A percentile compares a stretch with the other conserved stretches of the same genome.
Conservation (phyloP, 2,797 vertebrate genomes). For the Chloroceryle amazona region DNA sequence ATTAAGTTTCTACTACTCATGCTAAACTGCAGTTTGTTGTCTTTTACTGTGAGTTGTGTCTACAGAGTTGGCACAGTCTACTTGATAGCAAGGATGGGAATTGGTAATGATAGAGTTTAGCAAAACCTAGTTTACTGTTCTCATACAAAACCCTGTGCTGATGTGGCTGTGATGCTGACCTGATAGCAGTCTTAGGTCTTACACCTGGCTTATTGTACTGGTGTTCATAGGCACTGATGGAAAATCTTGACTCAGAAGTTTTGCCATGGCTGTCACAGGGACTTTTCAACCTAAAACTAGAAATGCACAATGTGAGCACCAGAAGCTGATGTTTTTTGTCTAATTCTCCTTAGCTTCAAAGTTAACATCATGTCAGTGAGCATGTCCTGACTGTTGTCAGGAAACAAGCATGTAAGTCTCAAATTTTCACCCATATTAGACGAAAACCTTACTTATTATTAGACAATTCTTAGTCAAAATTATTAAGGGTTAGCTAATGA, state of each 20-base stretch:
- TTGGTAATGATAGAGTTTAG: background rate
- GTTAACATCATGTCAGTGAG: background rate
- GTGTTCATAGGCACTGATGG: background rate
- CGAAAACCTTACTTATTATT: background rate
- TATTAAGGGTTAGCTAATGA: background rate
- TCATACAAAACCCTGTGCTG: background rate
- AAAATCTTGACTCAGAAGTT: background rate
- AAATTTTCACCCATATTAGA: background rate
- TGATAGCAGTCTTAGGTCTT: background rate
- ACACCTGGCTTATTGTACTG: background rate
- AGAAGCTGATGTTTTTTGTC: background rate
- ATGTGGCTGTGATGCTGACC: background rate
- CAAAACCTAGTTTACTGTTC: background rate
- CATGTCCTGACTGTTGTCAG: background rate
- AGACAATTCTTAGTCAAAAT: background rate
- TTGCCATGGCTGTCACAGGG: background rate
- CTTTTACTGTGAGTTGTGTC: background rate
- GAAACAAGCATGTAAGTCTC: background rate
- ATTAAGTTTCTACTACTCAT: background rate
- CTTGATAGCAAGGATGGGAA: background rate
- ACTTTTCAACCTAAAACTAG: background rate
- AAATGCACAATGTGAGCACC: background rate
- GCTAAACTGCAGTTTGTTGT: background rate
- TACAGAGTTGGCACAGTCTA: background rate
- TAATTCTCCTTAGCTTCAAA: background rate